Evolutionary conservation across 2,113 vertebrate species (phyloP), one percentile per base, ranked within the genome.

Genomic region (Ia io): DNA sequence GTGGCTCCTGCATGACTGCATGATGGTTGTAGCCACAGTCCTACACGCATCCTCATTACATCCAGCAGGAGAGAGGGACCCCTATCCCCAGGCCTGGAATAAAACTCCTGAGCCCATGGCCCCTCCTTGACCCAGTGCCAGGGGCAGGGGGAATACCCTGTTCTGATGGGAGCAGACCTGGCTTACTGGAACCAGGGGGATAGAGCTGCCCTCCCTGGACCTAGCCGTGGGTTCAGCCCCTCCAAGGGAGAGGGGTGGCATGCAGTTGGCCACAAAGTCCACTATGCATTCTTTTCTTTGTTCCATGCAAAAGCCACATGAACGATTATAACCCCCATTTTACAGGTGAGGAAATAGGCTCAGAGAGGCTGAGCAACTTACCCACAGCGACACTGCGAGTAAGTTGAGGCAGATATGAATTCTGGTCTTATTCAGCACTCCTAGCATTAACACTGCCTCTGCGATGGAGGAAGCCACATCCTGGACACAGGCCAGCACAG

Each of bases 41-140:
- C 25, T 16, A 17, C 1, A 47, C 35, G 7, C 17, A 69, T 56
- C 59, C 74, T 92, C 3, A 1, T 25, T 42, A 79, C 5, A 28
- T 23, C 76, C 3, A 25, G 65, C 9, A 69, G 85, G 37, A 78
- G 35, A 44, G 32, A 69, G 20, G 37, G 9, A 40, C 23, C 30
- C 69, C 86, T 0, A 0, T n/a, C 32, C 28, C 32, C 70, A 77
- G 1, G 18, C 0, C 0, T 5, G 11, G 67, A 74, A 40, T 28
- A 49, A 74, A 49, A 12, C 20, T 28, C 32, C 63, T 40, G 37
- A 79, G 89, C 28, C 1, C 2, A 40, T 1, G 30, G 25, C 32
- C 23, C 16, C 30, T 13, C 53, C 77, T 25, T 2, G 25, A 30
- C 20, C 22, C 83, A 6, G 18, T 32, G 30, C 51, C 22, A 11